phyloP scores from a whole-genome alignment of 2,888 invertebrate species.

The Sarcophaga carnaria region DNA sequence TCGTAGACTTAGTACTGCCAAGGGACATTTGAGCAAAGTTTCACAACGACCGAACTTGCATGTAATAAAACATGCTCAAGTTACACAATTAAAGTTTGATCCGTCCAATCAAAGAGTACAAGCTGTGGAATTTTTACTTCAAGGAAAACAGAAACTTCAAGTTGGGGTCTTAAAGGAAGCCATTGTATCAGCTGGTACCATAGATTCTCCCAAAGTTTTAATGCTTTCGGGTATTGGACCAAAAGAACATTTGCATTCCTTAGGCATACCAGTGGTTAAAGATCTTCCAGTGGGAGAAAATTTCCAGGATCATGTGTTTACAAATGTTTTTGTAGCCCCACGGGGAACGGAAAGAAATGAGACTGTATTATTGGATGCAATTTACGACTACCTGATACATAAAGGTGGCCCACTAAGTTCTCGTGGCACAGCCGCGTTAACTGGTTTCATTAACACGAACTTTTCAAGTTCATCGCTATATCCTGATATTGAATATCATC shows the following conservation, averaged over 20 bases:
- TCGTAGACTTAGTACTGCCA: slow-evolving; percentile 88
- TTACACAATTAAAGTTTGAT: slow-evolving; percentile 83
- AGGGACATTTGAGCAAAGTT: slow-evolving; percentile 85
- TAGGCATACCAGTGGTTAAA: slow-evolving; percentile 72
- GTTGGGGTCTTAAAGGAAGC: slow-evolving; percentile 75
- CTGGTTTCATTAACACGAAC: slow-evolving; percentile 84
- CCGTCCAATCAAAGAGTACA: slow-evolving; percentile 80
- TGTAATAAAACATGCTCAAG: slow-evolving; percentile 84
- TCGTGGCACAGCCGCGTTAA: slow-evolving; percentile 80
- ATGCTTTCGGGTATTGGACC: slow-evolving; percentile 80
- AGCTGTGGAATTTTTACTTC: slow-evolving; percentile 83
- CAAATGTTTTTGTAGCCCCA: slow-evolving; percentile 80
- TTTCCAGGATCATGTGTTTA: slow-evolving; percentile 90
- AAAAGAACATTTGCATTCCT: slow-evolving; percentile 71
- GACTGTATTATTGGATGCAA: slow-evolving; percentile 74
- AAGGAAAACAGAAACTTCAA: slow-evolving; percentile 75
- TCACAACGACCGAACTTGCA: slow-evolving; percentile 84
- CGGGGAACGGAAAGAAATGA: slow-evolving; percentile 76
- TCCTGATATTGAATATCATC: slow-evolving; percentile 84
- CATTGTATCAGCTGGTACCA: slow-evolving; percentile 78
- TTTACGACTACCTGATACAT: slow-evolving; percentile 82
- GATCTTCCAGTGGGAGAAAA: slow-evolving; percentile 86
- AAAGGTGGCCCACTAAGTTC: slow-evolving; percentile 82
- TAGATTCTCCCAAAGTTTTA: slow-evolving; percentile 78
- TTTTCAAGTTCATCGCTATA: slow-evolving; percentile 82